Conservation (phyloP, 2,888 invertebrate genomes). For the Conops quadrifasciatus region DNA sequence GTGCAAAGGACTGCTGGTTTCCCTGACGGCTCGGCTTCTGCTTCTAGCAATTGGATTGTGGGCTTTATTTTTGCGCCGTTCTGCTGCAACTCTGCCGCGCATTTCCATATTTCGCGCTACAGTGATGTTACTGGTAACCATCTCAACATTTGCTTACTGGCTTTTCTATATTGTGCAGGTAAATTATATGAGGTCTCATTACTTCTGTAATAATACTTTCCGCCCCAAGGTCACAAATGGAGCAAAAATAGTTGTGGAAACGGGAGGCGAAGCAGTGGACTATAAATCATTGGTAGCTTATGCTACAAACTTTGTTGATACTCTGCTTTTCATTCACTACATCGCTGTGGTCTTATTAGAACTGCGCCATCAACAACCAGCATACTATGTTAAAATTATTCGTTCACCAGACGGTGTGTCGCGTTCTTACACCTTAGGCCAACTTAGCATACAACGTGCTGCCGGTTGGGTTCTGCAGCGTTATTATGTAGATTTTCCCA, state of each 20-base stretch:
- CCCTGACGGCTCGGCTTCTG: slow-evolving; percentile 89
- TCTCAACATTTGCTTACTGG: slow-evolving; percentile 97
- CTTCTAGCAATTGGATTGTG: slow-evolving; percentile 89
- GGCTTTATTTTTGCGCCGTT: slow-evolving; percentile 88
- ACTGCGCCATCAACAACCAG: slow-evolving; percentile 89
- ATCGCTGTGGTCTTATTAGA: slow-evolving; percentile 92
- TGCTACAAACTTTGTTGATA: slow-evolving; percentile 92
- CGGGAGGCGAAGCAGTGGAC: slow-evolving; percentile 79
- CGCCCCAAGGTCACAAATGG: slow-evolving; percentile 70
- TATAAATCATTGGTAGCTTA: slow-evolving; percentile 92
- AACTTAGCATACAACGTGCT: slow-evolving; percentile 92
- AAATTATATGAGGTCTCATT: slow-evolving; percentile 6
- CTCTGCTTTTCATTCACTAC: slow-evolving; percentile 93
- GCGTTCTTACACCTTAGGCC: slow-evolving; percentile 86
- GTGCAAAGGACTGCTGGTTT: slow-evolving; percentile 92
- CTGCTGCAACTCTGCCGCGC: slow-evolving; percentile 88
- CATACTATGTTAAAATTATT: slow-evolving; percentile 88
- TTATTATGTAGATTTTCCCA: slow-evolving; percentile 95
- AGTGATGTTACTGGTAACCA: slow-evolving; percentile 85
- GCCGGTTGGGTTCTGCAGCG: slow-evolving; percentile 94
- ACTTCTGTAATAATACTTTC: not conserved
- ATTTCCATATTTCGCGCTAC: slow-evolving; percentile 90
- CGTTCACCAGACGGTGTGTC: slow-evolving; percentile 96
- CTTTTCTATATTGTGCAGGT: slow-evolving; percentile 95
- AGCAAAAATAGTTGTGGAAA: slow-evolving; percentile 78